Base-by-base conservation (phyloP, 2,797 vertebrate genomes). In the Otolemur crassicaudatus region DNA sequence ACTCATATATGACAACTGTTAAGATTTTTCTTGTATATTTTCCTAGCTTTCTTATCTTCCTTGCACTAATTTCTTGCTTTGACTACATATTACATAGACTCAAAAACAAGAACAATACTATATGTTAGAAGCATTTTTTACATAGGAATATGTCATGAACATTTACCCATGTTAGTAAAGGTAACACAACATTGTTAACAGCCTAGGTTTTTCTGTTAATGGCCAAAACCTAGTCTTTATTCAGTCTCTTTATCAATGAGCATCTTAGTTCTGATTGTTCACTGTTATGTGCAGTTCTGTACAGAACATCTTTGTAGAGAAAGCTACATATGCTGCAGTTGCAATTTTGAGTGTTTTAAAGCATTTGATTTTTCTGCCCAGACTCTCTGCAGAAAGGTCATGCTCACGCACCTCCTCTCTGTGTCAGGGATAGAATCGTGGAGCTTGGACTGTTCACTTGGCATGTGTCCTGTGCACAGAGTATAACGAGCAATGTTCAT, bases 401-500 rank as follows among this genome's bases (percentile, higher is more conserved):
- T 80, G 69, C 60, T 5, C 7, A 0, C 23, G 9, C 19, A 20
- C 17, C 9, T 58, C 29, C 49, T 43, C 69, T 73, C n/a, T 13
- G 27, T 31, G 14, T 88, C 61, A 2, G 0, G 3, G 46, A 27
- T 37, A 12, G 53, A 82, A 11, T 87, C 3, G 4, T 72, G 70
- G 75, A 27, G 73, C 73, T 89, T 19, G 31, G 89, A 91, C 83
- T 3, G 4, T 81, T 23, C 46, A 83, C 6, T 94, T 93, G 94
- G 97, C 86, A 27, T 70, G 11, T 37, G 81, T 97, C 97, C 96
- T 92, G 49, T 94, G 80, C 91, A 70, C 79, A 7, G 94, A 87
- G 89, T 95, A 40, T 98, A 97, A 97, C 97, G 85, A 98, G 97
- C 7, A 29, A 97, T 79, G 93, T 92, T 97, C 95, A 76, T 84